Evolutionary conservation across 2,888 invertebrate genomes (phyloP).

Genomic region (Dynastes maya): DNA sequence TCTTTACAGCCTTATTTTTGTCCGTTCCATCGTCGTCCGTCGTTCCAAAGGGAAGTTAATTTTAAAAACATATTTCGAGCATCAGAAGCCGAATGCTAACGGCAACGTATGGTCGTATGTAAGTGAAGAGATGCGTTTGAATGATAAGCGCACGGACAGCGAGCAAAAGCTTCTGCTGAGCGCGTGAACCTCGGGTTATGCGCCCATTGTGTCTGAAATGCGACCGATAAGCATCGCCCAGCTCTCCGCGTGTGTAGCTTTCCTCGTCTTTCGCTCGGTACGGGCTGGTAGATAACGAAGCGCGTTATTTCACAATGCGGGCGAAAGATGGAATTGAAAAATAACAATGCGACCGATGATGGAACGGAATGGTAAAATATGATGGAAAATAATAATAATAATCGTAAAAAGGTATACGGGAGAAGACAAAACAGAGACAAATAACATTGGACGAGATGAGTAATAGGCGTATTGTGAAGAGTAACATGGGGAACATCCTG

Average conservation of each 20-base stretch:
- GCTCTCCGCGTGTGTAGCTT: slow-evolving; percentile 55
- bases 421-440: slow-evolving; percentile 23
- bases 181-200: slow-evolving; percentile 51
- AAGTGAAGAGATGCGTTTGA: slow-evolving; percentile 22
- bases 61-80: slow-evolving; percentile 38
- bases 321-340: slow-evolving; percentile 13
- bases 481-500: too few relatives aligned
- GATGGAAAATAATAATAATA: slow-evolving; percentile 19
- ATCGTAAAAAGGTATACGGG: background rate
- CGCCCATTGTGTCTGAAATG: slow-evolving; percentile 67
- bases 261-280: too few relatives aligned
- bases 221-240: slow-evolving; percentile 66
- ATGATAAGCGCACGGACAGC: slow-evolving; percentile 25
- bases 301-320: slow-evolving; percentile 19
- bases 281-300: slow-evolving; percentile 58
- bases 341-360: slow-evolving; percentile 23
- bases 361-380: slow-evolving; percentile 3
- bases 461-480: background rate
- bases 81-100: slow-evolving; percentile 13
- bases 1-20: too few relatives aligned
- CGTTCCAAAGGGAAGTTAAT: slow-evolving; percentile 20
- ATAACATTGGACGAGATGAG: slow-evolving; percentile 2
- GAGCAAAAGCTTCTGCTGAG: slow-evolving; percentile 48
- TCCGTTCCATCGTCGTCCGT: background rate
- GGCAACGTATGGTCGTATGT: background rate